Evolutionary conservation across 2,113 vertebrate species (phyloP), one percentile per base, ranked within the genome.

Genomic region (Casuarius casuarius): DNA sequence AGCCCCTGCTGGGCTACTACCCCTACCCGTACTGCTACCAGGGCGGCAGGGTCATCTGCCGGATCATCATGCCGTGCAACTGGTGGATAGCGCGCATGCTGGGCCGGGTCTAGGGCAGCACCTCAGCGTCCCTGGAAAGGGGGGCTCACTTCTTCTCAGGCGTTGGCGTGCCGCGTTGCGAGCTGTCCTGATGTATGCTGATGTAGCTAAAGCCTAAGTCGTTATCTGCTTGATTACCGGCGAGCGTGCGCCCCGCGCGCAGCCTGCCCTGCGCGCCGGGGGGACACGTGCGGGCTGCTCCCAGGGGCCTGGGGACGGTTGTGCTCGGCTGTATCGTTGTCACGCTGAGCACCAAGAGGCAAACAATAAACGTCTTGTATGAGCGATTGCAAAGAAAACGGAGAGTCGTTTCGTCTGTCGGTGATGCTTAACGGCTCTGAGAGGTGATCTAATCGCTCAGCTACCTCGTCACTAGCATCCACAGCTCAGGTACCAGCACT

Each of bases 21-120:
- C 99, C 98, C 0, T 99, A 99, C 97, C 99, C 99, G 1, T 99
- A 99, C 97, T 99, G 99, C 98, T 99, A 99, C 98, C 99, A 99
- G 97, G 99, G 99, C 38, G 99, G 99, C 23, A 97, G 98, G 35
- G 99, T 99, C 94, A 99, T 99, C 97, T 99, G 99, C 97, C 98
- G 99, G 38, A 94, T 99, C 84, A 99, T 99, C 95, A 99, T 99
- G 99, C 99, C 99, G 46, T 99, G 99, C 98, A 99, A 99, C 98
- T 99, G 99, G 99, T 99, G 99, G 99, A 98, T 99, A 10, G 99
- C 99, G 1, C 98, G 99, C 58, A 99, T 99, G 99, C 97, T 99
- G 93, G 99, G 99, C 76, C 97, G 99, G 84, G 97, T 99, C 95
- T 99, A 98, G 98, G 59, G 21, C 52, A 40, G 67, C 58, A 79